Conservation (phyloP, 2,888 invertebrate species). For the Sycophila texana region DNA sequence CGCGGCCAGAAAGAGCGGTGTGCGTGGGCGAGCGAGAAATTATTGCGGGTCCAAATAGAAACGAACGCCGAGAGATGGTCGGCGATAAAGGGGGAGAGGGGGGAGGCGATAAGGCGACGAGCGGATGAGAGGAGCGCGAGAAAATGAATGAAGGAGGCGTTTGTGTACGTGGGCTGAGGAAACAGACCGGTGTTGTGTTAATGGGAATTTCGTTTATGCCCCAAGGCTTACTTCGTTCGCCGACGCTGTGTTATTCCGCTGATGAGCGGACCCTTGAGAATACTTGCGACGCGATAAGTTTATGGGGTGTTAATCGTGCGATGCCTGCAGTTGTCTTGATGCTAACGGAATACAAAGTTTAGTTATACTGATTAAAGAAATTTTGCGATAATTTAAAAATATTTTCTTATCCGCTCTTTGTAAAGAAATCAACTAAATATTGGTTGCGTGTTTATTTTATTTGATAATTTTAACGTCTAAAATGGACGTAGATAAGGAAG, state of each 20-base stretch:
- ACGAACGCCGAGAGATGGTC: not conserved
- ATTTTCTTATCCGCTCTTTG: too few species aligned
- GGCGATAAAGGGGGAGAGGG: not conserved
- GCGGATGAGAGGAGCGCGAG: not conserved
- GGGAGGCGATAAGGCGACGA: not conserved
- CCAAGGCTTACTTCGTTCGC: slow-evolving; percentile 14
- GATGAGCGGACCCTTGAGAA: slow-evolving; percentile 50
- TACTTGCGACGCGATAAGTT: not conserved
- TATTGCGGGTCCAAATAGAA: not conserved
- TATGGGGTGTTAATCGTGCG: not conserved
- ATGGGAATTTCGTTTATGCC: slow-evolving; percentile 26
- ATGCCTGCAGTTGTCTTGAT: too few species aligned
- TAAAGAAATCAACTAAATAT: too few species aligned
- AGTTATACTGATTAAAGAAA: too few species aligned
- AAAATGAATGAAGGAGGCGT: not conserved
- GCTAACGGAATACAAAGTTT: too few species aligned
- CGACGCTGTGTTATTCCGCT: not conserved
- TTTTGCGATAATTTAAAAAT: too few species aligned
- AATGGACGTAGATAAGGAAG: too few species aligned
- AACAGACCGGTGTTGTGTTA: not conserved
- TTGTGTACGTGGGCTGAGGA: not conserved
- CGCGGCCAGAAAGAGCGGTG: not conserved
- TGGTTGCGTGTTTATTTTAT: too few species aligned
- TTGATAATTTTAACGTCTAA: too few species aligned
- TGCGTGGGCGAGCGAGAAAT: slow-evolving; percentile 10